Evolutionary conservation across 1,140 invertebrate species (phyloP).

Genomic region (Yoshiicerus persimilis): DNA sequence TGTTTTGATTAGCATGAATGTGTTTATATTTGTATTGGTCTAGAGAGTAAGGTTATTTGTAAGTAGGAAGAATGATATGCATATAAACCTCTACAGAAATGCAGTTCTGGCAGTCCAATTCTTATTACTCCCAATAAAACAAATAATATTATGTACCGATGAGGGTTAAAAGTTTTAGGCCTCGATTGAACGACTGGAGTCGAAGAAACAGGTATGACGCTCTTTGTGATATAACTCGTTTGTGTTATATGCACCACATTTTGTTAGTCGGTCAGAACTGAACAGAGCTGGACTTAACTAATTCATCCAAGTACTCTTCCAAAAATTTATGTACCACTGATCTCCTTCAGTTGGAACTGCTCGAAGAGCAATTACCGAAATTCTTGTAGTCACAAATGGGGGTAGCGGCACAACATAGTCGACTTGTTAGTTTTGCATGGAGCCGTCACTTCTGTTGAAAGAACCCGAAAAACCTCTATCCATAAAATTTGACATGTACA

Average conservation of each 20-base stretch:
- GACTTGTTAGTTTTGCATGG: constrained; percentile 11
- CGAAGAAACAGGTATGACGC: neutral
- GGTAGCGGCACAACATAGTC: neutral
- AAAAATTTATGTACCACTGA: neutral
- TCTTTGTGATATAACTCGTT: neutral
- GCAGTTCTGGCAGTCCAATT: too few relatives aligned
- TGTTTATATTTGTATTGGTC: neutral
- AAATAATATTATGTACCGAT: neutral
- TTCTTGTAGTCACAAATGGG: neutral
- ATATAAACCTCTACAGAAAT: too few relatives aligned
- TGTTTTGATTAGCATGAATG: neutral
- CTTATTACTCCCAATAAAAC: too few relatives aligned
- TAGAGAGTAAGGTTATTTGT: neutral
- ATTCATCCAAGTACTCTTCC: neutral
- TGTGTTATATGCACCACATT: neutral
- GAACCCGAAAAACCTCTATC: constrained; percentile 18
- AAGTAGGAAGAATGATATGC: neutral
- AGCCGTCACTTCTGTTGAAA: neutral
- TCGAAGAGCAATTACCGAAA: neutral
- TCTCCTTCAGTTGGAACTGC: neutral
- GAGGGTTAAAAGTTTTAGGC: neutral
- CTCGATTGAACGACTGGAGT: neutral
- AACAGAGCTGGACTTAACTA: neutral
- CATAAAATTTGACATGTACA: constrained; percentile 34
- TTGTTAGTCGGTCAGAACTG: neutral